A percentile compares a stretch with the other conserved stretches of the same genome.
Conservation (phyloP, 64 coral and sea anemone genomes). For the Pocillopora verrucosa region DNA sequence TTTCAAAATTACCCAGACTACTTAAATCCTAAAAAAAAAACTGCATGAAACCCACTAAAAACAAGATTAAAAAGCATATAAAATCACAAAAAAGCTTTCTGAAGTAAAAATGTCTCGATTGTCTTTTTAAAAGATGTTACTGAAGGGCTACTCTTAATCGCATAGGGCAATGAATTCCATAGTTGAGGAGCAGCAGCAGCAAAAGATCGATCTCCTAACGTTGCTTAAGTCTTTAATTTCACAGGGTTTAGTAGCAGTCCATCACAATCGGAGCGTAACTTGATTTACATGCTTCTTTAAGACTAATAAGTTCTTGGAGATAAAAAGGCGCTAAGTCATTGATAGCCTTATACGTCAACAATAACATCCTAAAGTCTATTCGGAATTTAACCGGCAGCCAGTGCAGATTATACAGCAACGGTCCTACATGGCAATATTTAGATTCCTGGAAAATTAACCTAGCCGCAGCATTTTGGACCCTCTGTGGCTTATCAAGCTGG, state of each 20-base stretch:
- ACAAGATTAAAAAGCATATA: background rate
- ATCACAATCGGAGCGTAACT: too few species aligned
- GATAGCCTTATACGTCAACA: conserved; percentile 36
- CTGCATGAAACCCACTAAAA: too few species aligned
- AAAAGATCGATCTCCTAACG: too few species aligned
- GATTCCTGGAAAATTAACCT: conserved; percentile 44
- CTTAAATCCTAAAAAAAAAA: too few species aligned
- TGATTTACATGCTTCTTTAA: background rate
- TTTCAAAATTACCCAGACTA: too few species aligned
- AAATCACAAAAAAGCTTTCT: too few species aligned
- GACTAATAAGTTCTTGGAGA: background rate
- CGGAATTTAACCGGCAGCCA: conserved; percentile 41
- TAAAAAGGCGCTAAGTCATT: conserved; percentile 9
- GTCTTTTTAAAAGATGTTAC: too few species aligned
- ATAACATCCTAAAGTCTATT: conserved; percentile 35
- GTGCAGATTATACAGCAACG: conserved; percentile 25
- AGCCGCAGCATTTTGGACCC: conserved; percentile 47
- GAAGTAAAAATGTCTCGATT: too few species aligned
- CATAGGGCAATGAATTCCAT: background rate
- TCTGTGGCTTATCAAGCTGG: conserved; percentile 45
- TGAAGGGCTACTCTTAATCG: background rate
- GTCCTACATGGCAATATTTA: conserved; percentile 36
- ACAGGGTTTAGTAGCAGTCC: too few species aligned
- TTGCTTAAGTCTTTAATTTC: too few species aligned
- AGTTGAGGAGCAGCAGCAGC: too few species aligned